Percentiles rank a stretch among this genome's conserved stretches.
phyloP scores from a whole-genome alignment of 2,888 invertebrate species.

The Agrotis puta region DNA sequence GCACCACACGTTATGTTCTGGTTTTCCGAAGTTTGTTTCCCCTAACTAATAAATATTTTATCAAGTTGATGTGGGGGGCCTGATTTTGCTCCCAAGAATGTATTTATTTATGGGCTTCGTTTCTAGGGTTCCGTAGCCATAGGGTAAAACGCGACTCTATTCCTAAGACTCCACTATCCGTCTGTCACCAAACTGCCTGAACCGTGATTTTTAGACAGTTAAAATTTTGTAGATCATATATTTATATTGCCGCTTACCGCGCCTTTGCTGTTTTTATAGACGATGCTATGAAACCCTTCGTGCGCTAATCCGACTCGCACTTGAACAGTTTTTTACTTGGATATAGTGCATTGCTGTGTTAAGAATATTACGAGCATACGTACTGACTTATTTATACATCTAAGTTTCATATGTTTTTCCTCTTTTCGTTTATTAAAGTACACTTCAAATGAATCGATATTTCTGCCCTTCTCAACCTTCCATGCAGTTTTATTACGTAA shows the following conservation, averaged over 20 bases:
- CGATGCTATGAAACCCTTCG: too few species aligned
- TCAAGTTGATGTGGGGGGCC: constrained; percentile 3
- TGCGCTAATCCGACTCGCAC: too few species aligned
- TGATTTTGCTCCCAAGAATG: constrained; percentile 17
- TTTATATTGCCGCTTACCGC: too few species aligned
- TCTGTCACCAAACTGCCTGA: too few species aligned
- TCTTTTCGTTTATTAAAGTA: neutral
- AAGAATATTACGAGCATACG: constrained; percentile 20
- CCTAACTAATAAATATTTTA: constrained; percentile 41
- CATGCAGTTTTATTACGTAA: too few species aligned
- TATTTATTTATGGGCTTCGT: constrained; percentile 40
- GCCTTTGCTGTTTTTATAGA: too few species aligned
- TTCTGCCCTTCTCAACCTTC: neutral
- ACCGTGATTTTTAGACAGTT: too few species aligned
- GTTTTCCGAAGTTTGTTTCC: constrained; percentile 23
- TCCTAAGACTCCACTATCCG: too few species aligned
- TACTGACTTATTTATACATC: constrained; percentile 23
- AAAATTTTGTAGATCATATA: too few species aligned
- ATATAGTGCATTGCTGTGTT: constrained; percentile 6
- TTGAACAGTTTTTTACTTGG: constrained; percentile 1
- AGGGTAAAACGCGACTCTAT: too few species aligned
- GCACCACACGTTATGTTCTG: constrained; percentile 9
- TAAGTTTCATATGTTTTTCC: neutral
- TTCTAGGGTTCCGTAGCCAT: neutral
- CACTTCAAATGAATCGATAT: neutral